These are phyloP conservation scores for Brotula barbata DNA, from an alignment of 2,797 vertebrate species.

Conservation along the genomic window DNA sequence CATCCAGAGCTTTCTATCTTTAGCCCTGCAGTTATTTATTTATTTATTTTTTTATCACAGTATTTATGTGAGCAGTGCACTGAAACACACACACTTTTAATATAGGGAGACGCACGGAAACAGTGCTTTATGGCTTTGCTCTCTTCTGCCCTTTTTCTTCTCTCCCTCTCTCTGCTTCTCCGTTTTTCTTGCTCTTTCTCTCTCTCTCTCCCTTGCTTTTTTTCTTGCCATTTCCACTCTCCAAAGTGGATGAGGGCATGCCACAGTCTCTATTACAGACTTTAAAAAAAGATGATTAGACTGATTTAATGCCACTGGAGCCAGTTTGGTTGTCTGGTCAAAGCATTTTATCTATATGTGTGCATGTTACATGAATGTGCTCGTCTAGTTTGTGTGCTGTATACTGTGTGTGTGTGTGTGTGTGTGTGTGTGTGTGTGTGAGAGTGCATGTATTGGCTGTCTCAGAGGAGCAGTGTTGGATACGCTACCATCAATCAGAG, in stretches of 20 bases:
- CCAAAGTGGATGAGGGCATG: constrained; percentile 46
- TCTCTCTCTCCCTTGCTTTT: constrained; percentile 23
- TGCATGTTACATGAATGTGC: constrained; percentile 12
- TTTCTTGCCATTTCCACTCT: constrained; percentile 17
- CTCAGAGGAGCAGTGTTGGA: constrained; percentile 60
- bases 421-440: constrained; percentile 38
- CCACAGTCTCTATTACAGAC: constrained; percentile 45
- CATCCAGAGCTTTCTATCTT: constrained; percentile 65
- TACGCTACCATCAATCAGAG: constrained; percentile 54
- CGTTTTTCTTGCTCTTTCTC: constrained; percentile 6
- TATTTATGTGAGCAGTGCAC: constrained; percentile 35
- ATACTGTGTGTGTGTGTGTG: constrained; percentile 1
- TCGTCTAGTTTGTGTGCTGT: constrained; percentile 23
- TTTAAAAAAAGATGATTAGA: constrained; percentile 39
- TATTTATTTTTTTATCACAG: constrained; percentile 14
- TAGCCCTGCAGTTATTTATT: constrained; percentile 51
- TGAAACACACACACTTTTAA: constrained; percentile 25
- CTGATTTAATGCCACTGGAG: constrained; percentile 63
- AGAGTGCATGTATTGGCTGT: constrained; percentile 53
- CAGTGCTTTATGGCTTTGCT: constrained; percentile 52
- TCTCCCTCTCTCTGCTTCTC: constrained; percentile 11
- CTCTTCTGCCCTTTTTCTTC: constrained; percentile 33
- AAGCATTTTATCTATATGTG: constrained; percentile 35
- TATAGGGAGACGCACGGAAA: constrained; percentile 34
- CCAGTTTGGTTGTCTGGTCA: constrained; percentile 56